A percentile compares a stretch with the other conserved stretches of the same genome.
Conservation (phyloP, 2,113 vertebrate genomes). For the Eurypyga helias region DNA sequence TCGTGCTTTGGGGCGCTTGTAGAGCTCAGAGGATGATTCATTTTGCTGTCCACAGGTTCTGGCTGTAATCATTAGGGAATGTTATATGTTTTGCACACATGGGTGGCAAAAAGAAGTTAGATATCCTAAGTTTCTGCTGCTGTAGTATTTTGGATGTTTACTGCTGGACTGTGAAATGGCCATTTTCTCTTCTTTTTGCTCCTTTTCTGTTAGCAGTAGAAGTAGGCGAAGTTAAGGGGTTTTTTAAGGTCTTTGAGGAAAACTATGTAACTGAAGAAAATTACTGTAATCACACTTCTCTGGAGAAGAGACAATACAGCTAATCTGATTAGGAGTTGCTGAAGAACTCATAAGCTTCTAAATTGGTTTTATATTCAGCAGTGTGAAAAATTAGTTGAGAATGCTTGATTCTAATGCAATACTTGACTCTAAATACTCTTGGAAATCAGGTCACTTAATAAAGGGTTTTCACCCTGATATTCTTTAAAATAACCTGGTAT, state of each 20-base stretch:
- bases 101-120: background rate
- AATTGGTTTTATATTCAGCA: background rate
- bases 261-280: background rate
- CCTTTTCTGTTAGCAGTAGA: background rate
- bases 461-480: background rate
- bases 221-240: background rate
- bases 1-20: background rate
- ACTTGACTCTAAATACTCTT: background rate
- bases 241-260: background rate
- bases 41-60: background rate
- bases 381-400: background rate
- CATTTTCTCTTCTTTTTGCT: background rate
- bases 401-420: background rate
- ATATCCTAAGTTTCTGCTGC: background rate
- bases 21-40: background rate
- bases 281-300: background rate
- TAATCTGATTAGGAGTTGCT: background rate
- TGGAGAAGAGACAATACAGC: background rate
- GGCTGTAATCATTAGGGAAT: background rate
- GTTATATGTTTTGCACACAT: background rate
- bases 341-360: background rate
- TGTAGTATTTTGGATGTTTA: background rate
- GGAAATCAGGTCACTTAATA: constrained; percentile 1
- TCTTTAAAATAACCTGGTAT: background rate
- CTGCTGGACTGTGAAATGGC: background rate